These are phyloP conservation scores for Yoshiicerus persimilis DNA, from an alignment of 1,140 invertebrate genomes.

Conservation along the genomic window DNA sequence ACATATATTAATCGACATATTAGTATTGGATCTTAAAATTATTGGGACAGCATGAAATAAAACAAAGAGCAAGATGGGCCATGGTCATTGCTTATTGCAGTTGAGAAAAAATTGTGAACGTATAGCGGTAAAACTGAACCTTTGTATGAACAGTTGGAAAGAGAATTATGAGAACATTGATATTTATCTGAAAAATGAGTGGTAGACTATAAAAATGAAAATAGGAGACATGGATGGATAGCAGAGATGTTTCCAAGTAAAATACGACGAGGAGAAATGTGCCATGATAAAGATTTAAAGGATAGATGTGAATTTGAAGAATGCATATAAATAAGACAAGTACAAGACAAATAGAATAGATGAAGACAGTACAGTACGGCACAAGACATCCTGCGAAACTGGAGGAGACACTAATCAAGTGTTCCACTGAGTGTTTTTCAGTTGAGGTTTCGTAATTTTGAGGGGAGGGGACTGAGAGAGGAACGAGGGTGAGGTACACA, in stretches of 20 bases:
- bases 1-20: too few species aligned
- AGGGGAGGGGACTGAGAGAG: neutral
- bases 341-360: neutral
- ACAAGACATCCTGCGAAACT: neutral
- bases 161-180: too few species aligned
- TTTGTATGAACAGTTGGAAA: too few species aligned
- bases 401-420: neutral
- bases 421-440: neutral
- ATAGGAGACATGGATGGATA: neutral
- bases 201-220: neutral
- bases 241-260: neutral
- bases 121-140: too few species aligned
- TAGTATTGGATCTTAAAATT: too few species aligned
- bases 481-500: neutral
- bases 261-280: neutral
- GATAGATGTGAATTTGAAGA: neutral
- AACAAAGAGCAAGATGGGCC: too few species aligned
- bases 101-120: too few species aligned
- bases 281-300: neutral
- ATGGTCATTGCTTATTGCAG: too few species aligned
- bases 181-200: too few species aligned
- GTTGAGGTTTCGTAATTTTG: neutral
- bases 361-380: neutral
- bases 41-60: too few species aligned
- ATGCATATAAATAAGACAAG: neutral